Evolutionary conservation across 2,113 vertebrate species (phyloP).

Genomic region (Chloropsis hardwickii): DNA sequence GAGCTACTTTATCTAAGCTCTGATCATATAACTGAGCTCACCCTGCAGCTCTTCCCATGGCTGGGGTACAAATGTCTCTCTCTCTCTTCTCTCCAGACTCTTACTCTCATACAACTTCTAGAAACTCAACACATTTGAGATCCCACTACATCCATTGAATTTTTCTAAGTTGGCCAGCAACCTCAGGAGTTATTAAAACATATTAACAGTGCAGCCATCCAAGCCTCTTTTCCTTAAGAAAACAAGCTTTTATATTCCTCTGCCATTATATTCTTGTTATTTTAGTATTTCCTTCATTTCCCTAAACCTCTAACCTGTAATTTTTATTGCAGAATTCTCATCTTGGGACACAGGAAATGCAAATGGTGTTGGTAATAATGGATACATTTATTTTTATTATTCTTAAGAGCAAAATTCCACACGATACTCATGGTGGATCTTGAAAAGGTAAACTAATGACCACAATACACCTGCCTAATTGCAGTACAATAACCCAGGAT

Average conservation of each 20-base stretch:
- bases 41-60: neutral
- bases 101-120: neutral
- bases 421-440: neutral
- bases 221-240: neutral
- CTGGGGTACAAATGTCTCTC: neutral
- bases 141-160: neutral
- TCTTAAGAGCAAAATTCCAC: constrained; percentile 29
- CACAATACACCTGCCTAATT: constrained; percentile 26
- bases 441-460: constrained; percentile 44
- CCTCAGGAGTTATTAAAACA: neutral
- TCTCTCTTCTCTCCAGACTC: neutral
- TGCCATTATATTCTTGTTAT: neutral
- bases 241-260: neutral
- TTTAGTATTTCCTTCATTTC: neutral
- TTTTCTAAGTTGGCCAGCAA: neutral
- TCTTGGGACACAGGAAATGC: neutral
- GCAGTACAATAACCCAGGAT: constrained; percentile 1
- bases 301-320: neutral
- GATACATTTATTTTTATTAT: neutral
- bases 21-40: neutral
- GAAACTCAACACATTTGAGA: neutral
- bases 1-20: neutral
- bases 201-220: neutral
- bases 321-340: constrained; percentile 11
- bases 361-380: neutral